Evolutionary conservation across 1,140 invertebrate genomes (phyloP), one percentile per base, ranked within the genome.

Genomic region (Drosophila bocki): DNA sequence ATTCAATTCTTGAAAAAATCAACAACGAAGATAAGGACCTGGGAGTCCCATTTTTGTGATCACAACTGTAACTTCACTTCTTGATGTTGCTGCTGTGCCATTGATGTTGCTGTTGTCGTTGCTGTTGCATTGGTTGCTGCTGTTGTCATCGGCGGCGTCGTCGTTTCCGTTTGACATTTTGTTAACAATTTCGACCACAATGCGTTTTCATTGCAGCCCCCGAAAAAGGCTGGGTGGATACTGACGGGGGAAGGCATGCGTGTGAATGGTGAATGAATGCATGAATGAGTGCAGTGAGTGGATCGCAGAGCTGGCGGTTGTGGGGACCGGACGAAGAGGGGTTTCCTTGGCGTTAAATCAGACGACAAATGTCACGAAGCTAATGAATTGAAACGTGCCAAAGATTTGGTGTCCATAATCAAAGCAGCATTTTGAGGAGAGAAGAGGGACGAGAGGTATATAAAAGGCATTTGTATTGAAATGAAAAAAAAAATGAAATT

Each of bases 111-210:
- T 26, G 26, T 26, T 51, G 39, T 13, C 53, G 44, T 33, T 68
- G 45, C 61, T 35, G 62, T 42, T 51, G 67, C 32, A 60, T 64
- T 61, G 62, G 62, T 61, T 64, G 37, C 62, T 56, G 50, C 75
- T 68, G 72, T 61, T 58, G 80, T 74, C 78, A 65, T 65, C 54
- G 67, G 42, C 48, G 67, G 59, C 60, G 67, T 65, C 75, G 60
- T 61, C 59, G 84, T 79, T 90, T 90, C 85, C 85, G 85, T 90
- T 90, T 90, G 85, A 90, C 85, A 90, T 90, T 90, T 90, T 85
- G 85, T 90, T 90, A 90, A 90, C 85, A 90, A 90, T 90, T 90
- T 90, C 85, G 85, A 90, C 85, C 85, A 90, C 85, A 90, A 90
- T 90, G 85, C 85, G 85, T 90, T 90, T 88, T 90, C 85, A 90